Evolutionary conservation across 2,113 vertebrate genomes (phyloP), one percentile per base, ranked within the genome.

Genomic region (Prionailurus bengalensis): DNA sequence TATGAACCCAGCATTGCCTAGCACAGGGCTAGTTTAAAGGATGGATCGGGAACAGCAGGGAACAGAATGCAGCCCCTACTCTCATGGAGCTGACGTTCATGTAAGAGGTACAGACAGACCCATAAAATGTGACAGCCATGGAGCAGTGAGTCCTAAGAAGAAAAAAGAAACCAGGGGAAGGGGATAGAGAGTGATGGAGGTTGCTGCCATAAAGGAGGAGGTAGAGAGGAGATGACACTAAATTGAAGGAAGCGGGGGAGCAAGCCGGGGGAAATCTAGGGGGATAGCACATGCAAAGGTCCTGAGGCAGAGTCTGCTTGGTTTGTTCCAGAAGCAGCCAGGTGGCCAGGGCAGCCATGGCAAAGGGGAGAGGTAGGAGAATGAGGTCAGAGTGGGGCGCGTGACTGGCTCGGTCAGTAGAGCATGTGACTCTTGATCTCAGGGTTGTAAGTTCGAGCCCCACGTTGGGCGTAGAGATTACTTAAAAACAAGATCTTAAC

Each of bases 261-360:
- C 0, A 1, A 51, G 74, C 51, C 53, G 8, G 25, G 21, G 48
- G 45, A 81, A 33, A 65, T 45, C 45, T 12, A 8, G 2, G 36
- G 39, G 25, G 19, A 21, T 2, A 27, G 71, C 36, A 48, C 1
- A 3, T 63, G 48, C 86, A 93, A 95, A 93, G 83, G 82, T 36
- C 78, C 96, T 84, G 93, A 55, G 83, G 87, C 65, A 4, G 83
- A 53, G 19, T 39, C 78, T 95, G 81, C 25, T 42, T 27, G n/a
- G 15, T 73, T 61, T 51, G 9, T 65, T 80, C 31, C 17, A 58
- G 76, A 48, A 94, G 53, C 58, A 91, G 27, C 42, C 23, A 33
- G 4, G 17, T 61, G 58, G 23, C 48, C 33, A 25, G 23, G 53
- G 13, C 17, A 29, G 21, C 70, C n/a, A 12, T 11, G 17, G 29